Evolutionary conservation across 2,113 vertebrate genomes (phyloP), one percentile per base, ranked within the genome.

Genomic region (Pseudopipra pipra): DNA sequence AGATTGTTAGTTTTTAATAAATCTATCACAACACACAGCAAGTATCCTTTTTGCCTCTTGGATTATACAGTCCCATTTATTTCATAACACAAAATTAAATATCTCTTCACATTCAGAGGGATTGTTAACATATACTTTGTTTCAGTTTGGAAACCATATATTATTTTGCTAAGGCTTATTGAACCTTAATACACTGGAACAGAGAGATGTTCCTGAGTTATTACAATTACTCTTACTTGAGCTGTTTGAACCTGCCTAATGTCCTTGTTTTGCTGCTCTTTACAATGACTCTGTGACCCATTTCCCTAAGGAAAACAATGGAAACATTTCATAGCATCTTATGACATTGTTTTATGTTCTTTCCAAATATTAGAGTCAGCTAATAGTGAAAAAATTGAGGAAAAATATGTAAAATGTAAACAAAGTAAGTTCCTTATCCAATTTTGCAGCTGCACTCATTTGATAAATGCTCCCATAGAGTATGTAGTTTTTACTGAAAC

Each of bases 291-390:
- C 67, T 81, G 41, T 84, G 83, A 94, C 58, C 87, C 28, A 63
- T 89, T 89, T 93, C 84, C 49, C 65, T 61, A 76, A 73, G 73
- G 76, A 70, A 90, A 96, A 95, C 37, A 94, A 92, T 21, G 33
- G 82, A 95, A 90, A 76, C 9, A 52, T 92, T 96, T 84, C 46
- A 66, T 84, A 93, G 39, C 49, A 37, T 89, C 71, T 86, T 71
- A 76, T 58, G 56, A 51, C 14, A 43, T 80, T 76, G 35, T 74
- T 91, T 78, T 86, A 44, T 37, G 10, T 74, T 91, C 27, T 88
- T 89, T 84, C 55, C 61, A 94, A 95, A 86, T 78, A 83, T 5
- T 61, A 30, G 71, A 62, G 51, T 82, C 79, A 83, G 85, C 43
- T 94, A 95, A 84, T 86, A 68, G 65, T 63, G 65, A 89, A 79